Percentiles rank a stretch among this genome's conserved stretches.
phyloP scores from a whole-genome alignment of 2,888 invertebrate genomes.

The Tachina fera region DNA sequence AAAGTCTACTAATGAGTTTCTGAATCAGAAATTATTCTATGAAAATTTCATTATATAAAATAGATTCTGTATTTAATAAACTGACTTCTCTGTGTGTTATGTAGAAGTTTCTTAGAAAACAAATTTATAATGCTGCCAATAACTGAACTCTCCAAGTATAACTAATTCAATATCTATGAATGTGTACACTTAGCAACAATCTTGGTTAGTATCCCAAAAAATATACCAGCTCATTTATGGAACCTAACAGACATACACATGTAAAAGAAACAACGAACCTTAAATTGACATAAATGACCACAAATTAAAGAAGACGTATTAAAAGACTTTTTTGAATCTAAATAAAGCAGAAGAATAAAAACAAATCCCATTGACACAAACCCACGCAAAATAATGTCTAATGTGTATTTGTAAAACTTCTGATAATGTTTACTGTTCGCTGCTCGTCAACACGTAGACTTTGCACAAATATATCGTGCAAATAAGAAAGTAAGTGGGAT shows the following conservation, averaged over 20 bases:
- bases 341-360: neutral
- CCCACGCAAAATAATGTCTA: neutral
- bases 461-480: neutral
- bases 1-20: too few species aligned
- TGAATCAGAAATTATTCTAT: too few species aligned
- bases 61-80: too few species aligned
- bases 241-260: too few species aligned
- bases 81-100: too few species aligned
- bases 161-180: too few species aligned
- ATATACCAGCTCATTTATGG: neutral
- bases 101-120: too few species aligned
- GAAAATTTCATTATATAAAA: too few species aligned
- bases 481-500: constrained; percentile 33
- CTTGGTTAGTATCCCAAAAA: neutral
- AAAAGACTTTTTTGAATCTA: neutral
- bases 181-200: too few species aligned
- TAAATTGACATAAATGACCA: constrained; percentile 26
- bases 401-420: neutral
- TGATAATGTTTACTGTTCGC: neutral
- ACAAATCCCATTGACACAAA: neutral
- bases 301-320: neutral
- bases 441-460: neutral
- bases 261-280: neutral
- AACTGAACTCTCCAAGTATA: too few species aligned
- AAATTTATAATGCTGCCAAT: too few species aligned